Evolutionary conservation across 2,888 invertebrate species (phyloP).

Genomic region (Peribatodes rhomboidaria): DNA sequence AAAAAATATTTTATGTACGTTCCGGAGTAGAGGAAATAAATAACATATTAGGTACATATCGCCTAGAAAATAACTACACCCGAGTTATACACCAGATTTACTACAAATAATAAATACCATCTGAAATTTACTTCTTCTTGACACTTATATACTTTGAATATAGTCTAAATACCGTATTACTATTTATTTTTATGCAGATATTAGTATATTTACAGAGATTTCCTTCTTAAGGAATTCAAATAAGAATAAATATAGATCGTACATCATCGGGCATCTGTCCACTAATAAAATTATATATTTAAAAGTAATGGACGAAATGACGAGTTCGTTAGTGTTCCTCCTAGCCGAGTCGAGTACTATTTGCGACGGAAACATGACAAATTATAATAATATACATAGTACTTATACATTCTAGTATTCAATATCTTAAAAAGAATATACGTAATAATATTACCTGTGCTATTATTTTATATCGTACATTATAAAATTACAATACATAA

Average conservation of each 20-base stretch:
- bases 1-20: conserved; percentile 34
- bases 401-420: conserved; percentile 66
- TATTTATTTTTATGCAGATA: conserved; percentile 65
- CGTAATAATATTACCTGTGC: conserved; percentile 73
- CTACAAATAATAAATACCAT: conserved; percentile 71
- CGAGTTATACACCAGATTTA: conserved; percentile 62
- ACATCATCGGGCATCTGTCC: conserved; percentile 79
- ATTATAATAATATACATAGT: conserved; percentile 66
- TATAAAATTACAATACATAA: conserved; percentile 84
- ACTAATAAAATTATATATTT: conserved; percentile 82
- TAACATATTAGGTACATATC: conserved; percentile 31
- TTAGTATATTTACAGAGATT: conserved; percentile 76
- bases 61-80: conserved; percentile 65
- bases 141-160: conserved; percentile 74
- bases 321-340: conserved; percentile 85
- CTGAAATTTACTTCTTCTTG: conserved; percentile 68
- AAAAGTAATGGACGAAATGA: conserved; percentile 86
- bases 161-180: conserved; percentile 70
- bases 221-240: conserved; percentile 81
- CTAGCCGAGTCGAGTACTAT: conserved; percentile 82
- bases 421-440: conserved; percentile 81
- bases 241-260: conserved; percentile 74
- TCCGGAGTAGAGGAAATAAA: conserved; percentile 14
- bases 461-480: conserved; percentile 82
- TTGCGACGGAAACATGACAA: conserved; percentile 85